Evolutionary conservation across 37 sponge, comb jelly and placozoan genomes (phyloP).

Genomic region (Hexactinellida sp.): DNA sequence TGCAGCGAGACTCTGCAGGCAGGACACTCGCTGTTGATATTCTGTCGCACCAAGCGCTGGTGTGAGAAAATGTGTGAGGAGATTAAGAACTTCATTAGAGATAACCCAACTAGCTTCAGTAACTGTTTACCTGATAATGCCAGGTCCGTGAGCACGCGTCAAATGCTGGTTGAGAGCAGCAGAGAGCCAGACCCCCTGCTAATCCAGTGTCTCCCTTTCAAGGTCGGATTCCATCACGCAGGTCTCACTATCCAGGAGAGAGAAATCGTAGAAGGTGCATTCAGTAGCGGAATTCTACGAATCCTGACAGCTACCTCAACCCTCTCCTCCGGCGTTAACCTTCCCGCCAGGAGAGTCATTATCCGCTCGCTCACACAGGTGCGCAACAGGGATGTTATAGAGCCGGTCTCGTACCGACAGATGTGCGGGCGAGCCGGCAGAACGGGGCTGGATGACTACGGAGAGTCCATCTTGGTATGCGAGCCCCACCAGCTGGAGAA

Average conservation of each 20-base stretch:
- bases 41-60: conserved; percentile 77
- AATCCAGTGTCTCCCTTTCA: conserved; percentile 38
- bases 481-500: conserved; percentile 53
- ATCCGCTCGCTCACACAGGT: conserved; percentile 75
- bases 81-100: conserved; percentile 19
- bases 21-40: conserved; percentile 82
- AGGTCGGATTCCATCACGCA: conserved; percentile 95
- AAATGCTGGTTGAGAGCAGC: conserved; percentile 63
- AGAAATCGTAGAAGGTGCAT: conserved; percentile 82
- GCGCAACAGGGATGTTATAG: not conserved
- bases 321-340: conserved; percentile 93
- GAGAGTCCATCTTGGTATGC: conserved; percentile 91
- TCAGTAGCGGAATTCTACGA: conserved; percentile 43
- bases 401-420: conserved; percentile 60
- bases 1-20: conserved; percentile 61
- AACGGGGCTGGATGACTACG: conserved; percentile 79
- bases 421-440: conserved; percentile 96
- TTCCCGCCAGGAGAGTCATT: conserved; percentile 89
- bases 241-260: conserved; percentile 96
- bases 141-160: conserved; percentile 25
- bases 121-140: not conserved
- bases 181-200: conserved; percentile 76
- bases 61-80: conserved; percentile 68
- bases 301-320: conserved; percentile 88
- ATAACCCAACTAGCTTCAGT: not conserved